Evolutionary conservation across 2,888 invertebrate genomes (phyloP).

Genomic region (Harpagoxenus sublaevis): DNA sequence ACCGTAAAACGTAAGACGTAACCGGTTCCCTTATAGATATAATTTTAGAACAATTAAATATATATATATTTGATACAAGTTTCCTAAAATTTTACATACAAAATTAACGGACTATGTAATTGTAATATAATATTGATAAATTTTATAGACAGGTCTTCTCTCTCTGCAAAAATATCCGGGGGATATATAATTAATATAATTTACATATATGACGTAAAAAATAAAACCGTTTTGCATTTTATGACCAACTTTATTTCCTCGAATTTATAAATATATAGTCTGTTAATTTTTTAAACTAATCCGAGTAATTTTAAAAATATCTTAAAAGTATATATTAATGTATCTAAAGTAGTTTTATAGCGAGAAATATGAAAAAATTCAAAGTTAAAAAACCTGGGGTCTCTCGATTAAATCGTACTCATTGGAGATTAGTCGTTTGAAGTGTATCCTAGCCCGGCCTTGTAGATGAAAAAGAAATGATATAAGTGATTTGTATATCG

Average conservation of each 20-base stretch:
- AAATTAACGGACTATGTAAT: neutral
- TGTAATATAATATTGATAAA: neutral
- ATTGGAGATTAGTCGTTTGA: neutral
- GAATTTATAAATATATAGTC: neutral
- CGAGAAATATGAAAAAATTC: neutral
- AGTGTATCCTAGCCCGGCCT: constrained; percentile 7
- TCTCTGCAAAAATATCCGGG: neutral
- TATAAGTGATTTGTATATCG: constrained; percentile 47
- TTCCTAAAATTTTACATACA: neutral
- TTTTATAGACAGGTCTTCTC: neutral
- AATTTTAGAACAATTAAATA: neutral
- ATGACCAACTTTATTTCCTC: neutral
- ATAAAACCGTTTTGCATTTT: neutral
- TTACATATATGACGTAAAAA: neutral
- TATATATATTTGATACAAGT: neutral
- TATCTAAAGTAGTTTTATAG: neutral
- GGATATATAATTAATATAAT: neutral
- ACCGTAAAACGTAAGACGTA: neutral
- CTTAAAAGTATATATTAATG: too few relatives aligned
- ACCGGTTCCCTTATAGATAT: neutral
- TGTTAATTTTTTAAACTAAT: neutral
- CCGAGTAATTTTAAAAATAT: neutral
- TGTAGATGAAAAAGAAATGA: constrained; percentile 37
- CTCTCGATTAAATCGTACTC: neutral
- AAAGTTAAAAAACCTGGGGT: neutral